Percentiles rank a stretch among this genome's conserved stretches.
Evolutionary conservation across 2,888 invertebrate species (phyloP).

Genomic region (Melangyna quadrimaculata): DNA sequence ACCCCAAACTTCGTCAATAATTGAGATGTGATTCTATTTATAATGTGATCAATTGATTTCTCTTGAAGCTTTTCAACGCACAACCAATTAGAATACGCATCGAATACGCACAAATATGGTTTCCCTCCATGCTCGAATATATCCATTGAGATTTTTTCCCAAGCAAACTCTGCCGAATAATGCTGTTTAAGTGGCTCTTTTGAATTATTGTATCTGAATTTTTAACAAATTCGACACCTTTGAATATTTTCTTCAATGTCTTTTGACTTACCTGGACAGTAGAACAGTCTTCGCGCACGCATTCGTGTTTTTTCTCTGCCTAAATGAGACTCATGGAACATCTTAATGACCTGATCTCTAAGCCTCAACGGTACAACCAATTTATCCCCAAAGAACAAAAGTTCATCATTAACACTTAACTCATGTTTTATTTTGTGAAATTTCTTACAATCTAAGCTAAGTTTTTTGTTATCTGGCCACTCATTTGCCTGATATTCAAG

Average conservation of each 20-base stretch:
- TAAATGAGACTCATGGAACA: constrained; percentile 75
- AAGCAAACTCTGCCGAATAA: constrained; percentile 65
- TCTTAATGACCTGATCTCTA: constrained; percentile 64
- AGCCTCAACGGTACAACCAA: constrained; percentile 70
- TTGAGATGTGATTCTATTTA: background rate
- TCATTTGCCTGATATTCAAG: constrained; percentile 38
- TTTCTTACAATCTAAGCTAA: too few relatives aligned
- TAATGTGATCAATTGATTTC: constrained; percentile 26
- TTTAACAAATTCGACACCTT: constrained; percentile 60
- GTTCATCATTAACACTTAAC: too few relatives aligned
- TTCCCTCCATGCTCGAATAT: constrained; percentile 66
- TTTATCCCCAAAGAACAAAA: constrained; percentile 54
- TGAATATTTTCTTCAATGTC: constrained; percentile 73
- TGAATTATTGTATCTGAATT: constrained; percentile 58
- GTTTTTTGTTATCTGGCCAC: constrained; percentile 66
- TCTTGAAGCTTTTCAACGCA: constrained; percentile 20
- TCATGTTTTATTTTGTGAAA: too few relatives aligned
- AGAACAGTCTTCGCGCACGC: constrained; percentile 74
- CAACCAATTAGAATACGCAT: constrained; percentile 45
- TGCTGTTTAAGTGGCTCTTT: constrained; percentile 70
- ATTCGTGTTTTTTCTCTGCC: constrained; percentile 75
- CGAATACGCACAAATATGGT: constrained; percentile 41
- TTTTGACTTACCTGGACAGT: constrained; percentile 75
- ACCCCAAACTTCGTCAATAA: constrained; percentile 34
- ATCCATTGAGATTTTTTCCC: constrained; percentile 64